These are phyloP conservation scores for Halcyon badia DNA, from an alignment of 2,797 vertebrate genomes.

Conservation along the genomic window DNA sequence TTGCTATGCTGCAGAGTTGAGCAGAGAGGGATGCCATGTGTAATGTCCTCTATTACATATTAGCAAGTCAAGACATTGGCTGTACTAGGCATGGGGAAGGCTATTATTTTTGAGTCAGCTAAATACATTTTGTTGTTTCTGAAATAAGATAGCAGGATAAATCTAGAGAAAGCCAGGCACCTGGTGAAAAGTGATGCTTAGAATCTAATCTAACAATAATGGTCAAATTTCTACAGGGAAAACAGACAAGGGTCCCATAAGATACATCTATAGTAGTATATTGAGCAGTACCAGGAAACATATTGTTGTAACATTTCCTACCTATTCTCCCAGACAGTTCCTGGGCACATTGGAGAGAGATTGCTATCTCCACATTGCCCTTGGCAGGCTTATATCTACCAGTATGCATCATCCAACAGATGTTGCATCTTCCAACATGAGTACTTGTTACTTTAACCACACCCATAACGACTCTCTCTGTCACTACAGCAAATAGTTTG, in stretches of 20 bases:
- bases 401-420: background rate
- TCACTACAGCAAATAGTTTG: background rate
- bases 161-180: background rate
- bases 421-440: fast-evolving
- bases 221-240: background rate
- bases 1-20: conserved; percentile 5
- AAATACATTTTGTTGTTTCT: background rate
- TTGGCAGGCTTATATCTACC: background rate
- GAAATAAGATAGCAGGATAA: background rate
- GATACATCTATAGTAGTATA: background rate
- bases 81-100: background rate
- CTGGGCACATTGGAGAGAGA: background rate
- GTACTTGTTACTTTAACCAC: background rate
- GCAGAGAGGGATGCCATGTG: background rate
- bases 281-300: background rate
- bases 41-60: background rate
- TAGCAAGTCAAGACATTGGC: background rate
- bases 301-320: background rate
- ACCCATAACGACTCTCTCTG: background rate
- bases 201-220: background rate
- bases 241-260: background rate
- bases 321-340: background rate
- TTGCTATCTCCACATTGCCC: background rate
- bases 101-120: background rate
- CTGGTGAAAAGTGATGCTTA: background rate